Evolutionary conservation across 2,797 vertebrate species (phyloP).

Genomic region (Trichosurus vulpecula): DNA sequence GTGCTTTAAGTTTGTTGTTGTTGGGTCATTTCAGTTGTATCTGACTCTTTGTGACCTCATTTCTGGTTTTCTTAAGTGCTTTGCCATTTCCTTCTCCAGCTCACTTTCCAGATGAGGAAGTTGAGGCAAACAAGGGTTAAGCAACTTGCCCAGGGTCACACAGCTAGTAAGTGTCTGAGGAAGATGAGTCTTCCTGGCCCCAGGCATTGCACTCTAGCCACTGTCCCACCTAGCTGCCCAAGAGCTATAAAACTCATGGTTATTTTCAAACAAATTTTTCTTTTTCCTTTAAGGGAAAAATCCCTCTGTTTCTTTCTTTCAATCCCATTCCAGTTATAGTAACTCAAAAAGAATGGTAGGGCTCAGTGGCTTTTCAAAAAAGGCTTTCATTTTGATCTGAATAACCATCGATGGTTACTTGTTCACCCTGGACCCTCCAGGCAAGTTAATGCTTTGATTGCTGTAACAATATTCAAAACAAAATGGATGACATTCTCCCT

Average conservation of each 20-base stretch:
- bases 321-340: neutral
- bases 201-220: neutral
- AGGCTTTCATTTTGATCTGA: neutral
- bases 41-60: neutral
- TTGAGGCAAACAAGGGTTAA: neutral
- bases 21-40: too few species aligned
- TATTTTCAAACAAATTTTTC: neutral
- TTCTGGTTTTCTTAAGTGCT: neutral
- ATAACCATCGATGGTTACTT: neutral
- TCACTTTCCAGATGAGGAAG: neutral
- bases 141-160: too few species aligned
- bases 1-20: too few species aligned
- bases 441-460: neutral
- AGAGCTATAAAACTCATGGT: neutral
- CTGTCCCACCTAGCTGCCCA: neutral
- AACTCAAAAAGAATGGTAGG: neutral
- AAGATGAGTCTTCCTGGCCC: neutral
- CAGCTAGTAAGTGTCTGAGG: neutral
- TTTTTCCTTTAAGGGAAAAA: neutral
- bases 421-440: neutral
- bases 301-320: neutral
- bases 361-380: neutral
- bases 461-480: neutral
- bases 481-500: neutral
- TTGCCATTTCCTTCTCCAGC: neutral